These are phyloP conservation scores for Campoplex capitator DNA, from an alignment of 2,888 invertebrate species.

Conservation along the genomic window DNA sequence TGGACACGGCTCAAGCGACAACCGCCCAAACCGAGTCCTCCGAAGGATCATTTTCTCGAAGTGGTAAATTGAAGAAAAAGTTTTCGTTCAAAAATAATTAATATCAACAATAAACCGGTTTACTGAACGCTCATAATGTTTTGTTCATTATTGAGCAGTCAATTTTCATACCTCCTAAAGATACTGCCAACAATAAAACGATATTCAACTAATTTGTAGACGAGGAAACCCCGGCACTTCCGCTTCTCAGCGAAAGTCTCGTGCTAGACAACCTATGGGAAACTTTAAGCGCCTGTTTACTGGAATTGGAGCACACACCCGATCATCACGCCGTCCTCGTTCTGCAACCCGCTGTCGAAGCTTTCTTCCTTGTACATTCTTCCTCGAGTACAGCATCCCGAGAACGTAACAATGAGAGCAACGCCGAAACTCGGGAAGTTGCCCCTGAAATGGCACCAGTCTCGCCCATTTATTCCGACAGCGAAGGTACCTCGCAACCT, in stretches of 20 bases:
- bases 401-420: conserved; percentile 75
- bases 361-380: conserved; percentile 95
- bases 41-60: conserved; percentile 72
- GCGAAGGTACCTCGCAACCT: conserved; percentile 77
- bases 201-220: conserved; percentile 64
- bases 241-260: conserved; percentile 90
- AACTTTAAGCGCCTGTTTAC: conserved; percentile 91
- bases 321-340: conserved; percentile 95
- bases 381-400: conserved; percentile 85
- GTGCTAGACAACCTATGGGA: conserved; percentile 91
- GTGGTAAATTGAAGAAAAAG: conserved; percentile 62
- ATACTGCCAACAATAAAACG: neutral
- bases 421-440: conserved; percentile 78
- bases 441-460: conserved; percentile 82
- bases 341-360: conserved; percentile 94
- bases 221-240: conserved; percentile 82
- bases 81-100: neutral
- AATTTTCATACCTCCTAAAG: neutral
- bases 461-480: conserved; percentile 81
- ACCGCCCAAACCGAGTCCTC: conserved; percentile 69
- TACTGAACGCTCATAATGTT: neutral
- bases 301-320: conserved; percentile 92
- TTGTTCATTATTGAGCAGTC: neutral
- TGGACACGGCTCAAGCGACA: conserved; percentile 80
- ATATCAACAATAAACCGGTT: neutral